These are phyloP conservation scores for Dreissena rostriformis DNA, from an alignment of 1,140 invertebrate genomes.

Conservation along the genomic window DNA sequence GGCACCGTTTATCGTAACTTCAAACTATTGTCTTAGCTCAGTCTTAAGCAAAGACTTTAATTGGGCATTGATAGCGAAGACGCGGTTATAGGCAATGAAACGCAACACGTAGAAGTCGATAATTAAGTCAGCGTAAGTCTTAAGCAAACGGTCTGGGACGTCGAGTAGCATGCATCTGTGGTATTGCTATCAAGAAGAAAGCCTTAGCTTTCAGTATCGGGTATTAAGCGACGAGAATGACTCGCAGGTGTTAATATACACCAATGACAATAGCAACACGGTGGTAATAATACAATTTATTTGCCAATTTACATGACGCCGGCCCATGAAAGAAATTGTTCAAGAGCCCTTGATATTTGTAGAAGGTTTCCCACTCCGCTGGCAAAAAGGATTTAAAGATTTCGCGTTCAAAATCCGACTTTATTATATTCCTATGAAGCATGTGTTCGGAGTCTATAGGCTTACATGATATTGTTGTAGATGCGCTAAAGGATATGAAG, in stretches of 20 bases:
- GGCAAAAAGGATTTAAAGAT: background rate
- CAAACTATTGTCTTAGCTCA: background rate
- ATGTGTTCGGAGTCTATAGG: no score
- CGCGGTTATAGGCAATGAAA: background rate
- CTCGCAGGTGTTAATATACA: constrained; percentile 10
- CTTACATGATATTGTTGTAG: no score
- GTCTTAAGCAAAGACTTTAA: background rate
- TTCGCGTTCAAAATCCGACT: no score
- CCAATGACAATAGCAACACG: constrained; percentile 25
- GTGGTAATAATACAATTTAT: constrained; percentile 30
- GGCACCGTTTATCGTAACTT: background rate
- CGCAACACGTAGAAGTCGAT: constrained; percentile 8
- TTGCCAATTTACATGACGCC: constrained; percentile 42
- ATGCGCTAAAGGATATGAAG: no score
- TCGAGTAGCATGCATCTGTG: constrained; percentile 17
- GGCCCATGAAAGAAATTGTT: constrained; percentile 22
- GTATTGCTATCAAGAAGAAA: constrained; percentile 40
- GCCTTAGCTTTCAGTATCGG: constrained; percentile 10
- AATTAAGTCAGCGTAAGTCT: constrained; percentile 19
- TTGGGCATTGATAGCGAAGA: background rate
- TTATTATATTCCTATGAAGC: no score
- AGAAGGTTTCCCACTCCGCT: constrained; percentile 16
- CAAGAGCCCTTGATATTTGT: constrained; percentile 15
- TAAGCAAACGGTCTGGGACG: constrained; percentile 14
- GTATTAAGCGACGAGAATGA: background rate